These are phyloP conservation scores for Azorinus chamasolen DNA, from an alignment of 2,888 invertebrate species.

Conservation along the genomic window DNA sequence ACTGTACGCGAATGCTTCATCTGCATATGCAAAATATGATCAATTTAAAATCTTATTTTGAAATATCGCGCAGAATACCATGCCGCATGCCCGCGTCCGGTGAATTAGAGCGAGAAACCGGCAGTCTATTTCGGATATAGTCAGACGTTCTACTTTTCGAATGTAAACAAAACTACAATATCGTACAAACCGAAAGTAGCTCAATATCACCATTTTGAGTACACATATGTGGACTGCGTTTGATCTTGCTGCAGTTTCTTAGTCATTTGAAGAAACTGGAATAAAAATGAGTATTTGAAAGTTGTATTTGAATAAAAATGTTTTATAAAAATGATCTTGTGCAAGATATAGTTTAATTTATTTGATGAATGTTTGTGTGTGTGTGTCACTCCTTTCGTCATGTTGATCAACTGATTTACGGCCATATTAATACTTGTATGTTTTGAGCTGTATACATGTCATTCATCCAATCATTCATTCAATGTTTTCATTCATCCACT, in stretches of 20 bases:
- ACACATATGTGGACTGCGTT: too few relatives aligned
- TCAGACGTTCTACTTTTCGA: slow-evolving; percentile 1
- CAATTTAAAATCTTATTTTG: not conserved
- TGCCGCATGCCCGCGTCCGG: not conserved
- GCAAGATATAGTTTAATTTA: slow-evolving; percentile 1
- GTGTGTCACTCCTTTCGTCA: too few relatives aligned
- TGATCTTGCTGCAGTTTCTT: not conserved
- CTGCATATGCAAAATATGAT: not conserved
- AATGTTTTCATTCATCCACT: too few relatives aligned
- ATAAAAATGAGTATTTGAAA: not conserved
- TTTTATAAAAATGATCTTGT: not conserved
- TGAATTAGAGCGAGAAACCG: slow-evolving; percentile 1
- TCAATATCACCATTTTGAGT: too few relatives aligned
- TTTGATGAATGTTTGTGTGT: too few relatives aligned
- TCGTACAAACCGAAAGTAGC: too few relatives aligned
- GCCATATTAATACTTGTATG: too few relatives aligned
- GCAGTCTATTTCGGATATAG: not conserved
- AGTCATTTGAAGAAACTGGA: not conserved
- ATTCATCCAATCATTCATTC: too few relatives aligned
- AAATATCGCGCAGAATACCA: not conserved
- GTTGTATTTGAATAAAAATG: not conserved
- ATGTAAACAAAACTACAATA: slow-evolving; percentile 3
- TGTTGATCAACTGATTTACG: too few relatives aligned
- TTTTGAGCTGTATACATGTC: too few relatives aligned
- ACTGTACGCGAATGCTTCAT: slow-evolving; percentile 1